phyloP scores from a whole-genome alignment of 2,888 invertebrate genomes.

The Drosophila phalerata region DNA sequence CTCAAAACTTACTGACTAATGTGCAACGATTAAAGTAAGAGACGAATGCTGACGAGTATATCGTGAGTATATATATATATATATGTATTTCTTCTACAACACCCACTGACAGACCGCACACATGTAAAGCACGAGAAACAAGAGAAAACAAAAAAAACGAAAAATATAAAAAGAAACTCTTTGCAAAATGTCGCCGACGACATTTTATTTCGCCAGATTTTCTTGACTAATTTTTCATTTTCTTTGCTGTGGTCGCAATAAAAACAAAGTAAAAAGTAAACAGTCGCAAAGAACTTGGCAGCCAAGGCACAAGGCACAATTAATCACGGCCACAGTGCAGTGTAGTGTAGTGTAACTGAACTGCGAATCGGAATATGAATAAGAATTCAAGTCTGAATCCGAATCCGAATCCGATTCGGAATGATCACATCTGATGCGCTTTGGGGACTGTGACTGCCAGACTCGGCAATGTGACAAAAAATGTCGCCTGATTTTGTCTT shows the following conservation, averaged over 20 bases:
- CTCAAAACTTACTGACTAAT: conserved; percentile 68
- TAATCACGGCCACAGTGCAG: conserved; percentile 65
- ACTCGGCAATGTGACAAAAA: conserved; percentile 83
- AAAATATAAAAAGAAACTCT: conserved; percentile 45
- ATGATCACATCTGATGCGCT: conserved; percentile 18
- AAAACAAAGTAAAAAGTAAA: conserved; percentile 15
- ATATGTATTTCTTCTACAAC: conserved; percentile 23
- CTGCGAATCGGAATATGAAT: conserved; percentile 35
- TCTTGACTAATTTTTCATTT: conserved; percentile 83
- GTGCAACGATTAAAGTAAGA: conserved; percentile 67
- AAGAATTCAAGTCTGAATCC: conserved; percentile 1
- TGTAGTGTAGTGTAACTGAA: conserved; percentile 28
- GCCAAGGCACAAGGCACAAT: conserved; percentile 74
- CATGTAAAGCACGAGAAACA: conserved; percentile 30
- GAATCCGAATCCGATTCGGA: not conserved
- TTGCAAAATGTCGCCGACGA: conserved; percentile 85
- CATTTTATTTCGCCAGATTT: conserved; percentile 85
- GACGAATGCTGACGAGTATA: conserved; percentile 30
- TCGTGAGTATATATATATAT: conserved; percentile 7
- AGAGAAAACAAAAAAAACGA: conserved; percentile 18
- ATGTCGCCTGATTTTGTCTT: conserved; percentile 84
- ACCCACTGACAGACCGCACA: conserved; percentile 45
- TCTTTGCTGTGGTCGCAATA: conserved; percentile 56
- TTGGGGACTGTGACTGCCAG: conserved; percentile 26
- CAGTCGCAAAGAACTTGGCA: conserved; percentile 34